Evolutionary conservation across 2,113 vertebrate genomes (phyloP).

Genomic region (Grantiella picta): DNA sequence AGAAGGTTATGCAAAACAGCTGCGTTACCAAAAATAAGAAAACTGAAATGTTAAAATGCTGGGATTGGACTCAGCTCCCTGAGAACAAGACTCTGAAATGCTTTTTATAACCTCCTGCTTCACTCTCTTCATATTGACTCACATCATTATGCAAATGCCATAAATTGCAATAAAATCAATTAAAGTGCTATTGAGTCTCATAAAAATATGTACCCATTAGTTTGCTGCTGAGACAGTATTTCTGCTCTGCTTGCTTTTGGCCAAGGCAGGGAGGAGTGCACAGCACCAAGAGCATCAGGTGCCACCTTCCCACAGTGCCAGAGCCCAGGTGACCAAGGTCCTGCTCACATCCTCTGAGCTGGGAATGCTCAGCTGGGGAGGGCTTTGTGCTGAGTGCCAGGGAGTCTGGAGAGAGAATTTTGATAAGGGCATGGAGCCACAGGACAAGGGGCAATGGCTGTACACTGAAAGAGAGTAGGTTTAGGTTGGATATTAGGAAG

Average conservation of each 20-base stretch:
- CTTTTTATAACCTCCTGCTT: slow-evolving; percentile 44
- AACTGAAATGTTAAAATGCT: not conserved
- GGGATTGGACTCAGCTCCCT: not conserved
- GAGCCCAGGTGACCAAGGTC: accelerated
- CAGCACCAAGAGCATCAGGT: not conserved
- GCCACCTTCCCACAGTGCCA: accelerated
- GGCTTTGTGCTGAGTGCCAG: not conserved
- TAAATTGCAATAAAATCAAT: slow-evolving; percentile 67
- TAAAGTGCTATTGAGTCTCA: slow-evolving; percentile 52
- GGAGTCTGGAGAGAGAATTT: not conserved
- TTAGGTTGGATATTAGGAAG: not conserved
- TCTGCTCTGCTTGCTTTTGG: not conserved
- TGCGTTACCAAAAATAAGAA: not conserved
- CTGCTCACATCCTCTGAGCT: not conserved
- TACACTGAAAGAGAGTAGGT: not conserved
- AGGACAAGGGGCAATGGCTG: not conserved
- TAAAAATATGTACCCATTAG: slow-evolving; percentile 43
- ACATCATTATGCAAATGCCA: slow-evolving; percentile 50
- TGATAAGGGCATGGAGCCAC: not conserved
- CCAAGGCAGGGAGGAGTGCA: not conserved
- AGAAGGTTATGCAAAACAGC: not conserved
- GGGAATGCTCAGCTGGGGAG: not conserved
- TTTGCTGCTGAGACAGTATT: slow-evolving; percentile 30
- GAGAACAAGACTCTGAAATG: not conserved
- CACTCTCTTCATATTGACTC: slow-evolving; percentile 9